Percentiles rank a stretch among this genome's conserved stretches.
These are phyloP conservation scores for Oligia fasciuncula DNA, from an alignment of 2,888 invertebrate species.

Conservation along the genomic window DNA sequence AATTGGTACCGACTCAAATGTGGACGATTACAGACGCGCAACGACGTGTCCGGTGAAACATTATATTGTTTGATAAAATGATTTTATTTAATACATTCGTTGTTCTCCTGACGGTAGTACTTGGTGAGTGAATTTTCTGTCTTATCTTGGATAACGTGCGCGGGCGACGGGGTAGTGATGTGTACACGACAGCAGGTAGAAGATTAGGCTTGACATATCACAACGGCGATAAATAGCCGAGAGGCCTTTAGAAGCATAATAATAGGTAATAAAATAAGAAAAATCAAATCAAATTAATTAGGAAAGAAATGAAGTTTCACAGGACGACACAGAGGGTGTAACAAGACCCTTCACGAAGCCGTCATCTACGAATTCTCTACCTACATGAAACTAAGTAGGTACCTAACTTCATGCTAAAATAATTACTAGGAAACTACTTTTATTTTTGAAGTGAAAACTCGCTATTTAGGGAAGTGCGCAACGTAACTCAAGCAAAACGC, in stretches of 20 bases:
- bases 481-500: background rate
- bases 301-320: background rate
- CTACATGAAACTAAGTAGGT: background rate
- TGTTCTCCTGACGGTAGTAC: constrained; percentile 30
- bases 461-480: background rate
- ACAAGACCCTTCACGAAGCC: background rate
- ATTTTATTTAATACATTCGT: constrained; percentile 28
- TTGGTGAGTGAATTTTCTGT: constrained; percentile 50
- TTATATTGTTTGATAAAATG: constrained; percentile 39
- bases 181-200: background rate
- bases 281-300: background rate
- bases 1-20: constrained; percentile 52
- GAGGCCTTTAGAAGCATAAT: background rate
- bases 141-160: background rate
- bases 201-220: background rate
- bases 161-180: no score
- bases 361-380: background rate
- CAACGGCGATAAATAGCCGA: background rate
- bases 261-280: background rate
- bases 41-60: constrained; percentile 47
- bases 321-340: background rate
- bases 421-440: background rate
- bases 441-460: background rate
- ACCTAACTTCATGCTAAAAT: background rate
- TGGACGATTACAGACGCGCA: constrained; percentile 35